Conservation (phyloP, 2,888 invertebrate genomes). For the Macrophya alboannulata region DNA sequence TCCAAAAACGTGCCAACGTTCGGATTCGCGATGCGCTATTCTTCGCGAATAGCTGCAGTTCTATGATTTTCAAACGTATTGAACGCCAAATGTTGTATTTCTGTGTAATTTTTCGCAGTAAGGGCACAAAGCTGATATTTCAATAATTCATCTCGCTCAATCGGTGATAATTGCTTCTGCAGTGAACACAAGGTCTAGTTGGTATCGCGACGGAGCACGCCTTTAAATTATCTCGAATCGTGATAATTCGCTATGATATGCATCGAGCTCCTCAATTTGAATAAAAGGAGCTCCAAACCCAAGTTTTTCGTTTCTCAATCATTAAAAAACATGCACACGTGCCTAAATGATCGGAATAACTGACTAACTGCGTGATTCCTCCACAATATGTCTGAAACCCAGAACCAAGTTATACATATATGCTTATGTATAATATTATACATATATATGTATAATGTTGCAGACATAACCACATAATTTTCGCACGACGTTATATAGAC, state of each 20-base stretch:
- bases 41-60: neutral
- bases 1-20: too few species aligned
- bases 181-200: neutral
- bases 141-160: neutral
- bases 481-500: neutral
- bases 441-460: too few species aligned
- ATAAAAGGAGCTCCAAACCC: too few species aligned
- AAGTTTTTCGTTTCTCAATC: too few species aligned
- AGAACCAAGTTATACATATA: too few species aligned
- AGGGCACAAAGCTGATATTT: neutral
- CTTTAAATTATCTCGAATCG: neutral
- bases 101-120: neutral
- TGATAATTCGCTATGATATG: neutral
- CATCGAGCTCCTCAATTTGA: neutral
- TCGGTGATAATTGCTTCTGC: neutral
- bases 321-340: too few species aligned
- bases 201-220: neutral
- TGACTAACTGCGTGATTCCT: too few species aligned
- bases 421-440: too few species aligned
- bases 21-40: neutral
- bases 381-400: too few species aligned
- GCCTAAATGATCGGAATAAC: too few species aligned
- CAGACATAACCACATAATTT: neutral
- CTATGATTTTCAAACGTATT: neutral
- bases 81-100: neutral